These are phyloP conservation scores for Hoplostethus mediterraneus DNA, from an alignment of 2,797 vertebrate genomes.

Conservation along the genomic window DNA sequence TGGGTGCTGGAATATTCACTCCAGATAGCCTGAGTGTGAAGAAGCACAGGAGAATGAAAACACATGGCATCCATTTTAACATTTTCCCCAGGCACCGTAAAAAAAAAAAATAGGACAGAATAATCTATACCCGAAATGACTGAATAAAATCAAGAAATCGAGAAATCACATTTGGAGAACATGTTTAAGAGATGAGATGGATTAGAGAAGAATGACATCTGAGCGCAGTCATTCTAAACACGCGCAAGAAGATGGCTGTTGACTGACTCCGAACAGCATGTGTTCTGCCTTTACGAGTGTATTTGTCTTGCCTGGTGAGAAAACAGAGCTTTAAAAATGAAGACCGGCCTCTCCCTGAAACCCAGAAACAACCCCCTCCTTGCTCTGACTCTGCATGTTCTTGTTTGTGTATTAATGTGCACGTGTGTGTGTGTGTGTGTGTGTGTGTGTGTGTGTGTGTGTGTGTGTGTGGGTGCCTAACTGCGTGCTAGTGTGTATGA, in stretches of 20 bases:
- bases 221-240: not conserved
- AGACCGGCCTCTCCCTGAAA: slow-evolving; percentile 21
- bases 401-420: not conserved
- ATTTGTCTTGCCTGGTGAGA: slow-evolving; percentile 1
- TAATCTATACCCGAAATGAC: not conserved
- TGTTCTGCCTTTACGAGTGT: not conserved
- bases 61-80: slow-evolving; percentile 21
- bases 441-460: not conserved
- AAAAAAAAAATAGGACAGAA: not conserved
- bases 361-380: slow-evolving; percentile 4
- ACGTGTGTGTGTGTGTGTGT: not conserved
- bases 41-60: slow-evolving; percentile 50
- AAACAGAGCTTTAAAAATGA: slow-evolving; percentile 7
- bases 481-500: no score
- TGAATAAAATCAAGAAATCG: not conserved
- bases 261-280: not conserved
- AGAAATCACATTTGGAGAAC: not conserved
- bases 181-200: not conserved
- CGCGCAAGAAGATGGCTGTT: no score
- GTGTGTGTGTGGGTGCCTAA: not conserved
- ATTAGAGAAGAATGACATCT: not conserved
- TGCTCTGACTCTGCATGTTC: not conserved
- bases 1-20: slow-evolving; percentile 94
- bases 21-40: slow-evolving; percentile 91
- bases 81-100: not conserved